phyloP scores from a whole-genome alignment of 2,888 invertebrate species.

The Dendrolimus houi region DNA sequence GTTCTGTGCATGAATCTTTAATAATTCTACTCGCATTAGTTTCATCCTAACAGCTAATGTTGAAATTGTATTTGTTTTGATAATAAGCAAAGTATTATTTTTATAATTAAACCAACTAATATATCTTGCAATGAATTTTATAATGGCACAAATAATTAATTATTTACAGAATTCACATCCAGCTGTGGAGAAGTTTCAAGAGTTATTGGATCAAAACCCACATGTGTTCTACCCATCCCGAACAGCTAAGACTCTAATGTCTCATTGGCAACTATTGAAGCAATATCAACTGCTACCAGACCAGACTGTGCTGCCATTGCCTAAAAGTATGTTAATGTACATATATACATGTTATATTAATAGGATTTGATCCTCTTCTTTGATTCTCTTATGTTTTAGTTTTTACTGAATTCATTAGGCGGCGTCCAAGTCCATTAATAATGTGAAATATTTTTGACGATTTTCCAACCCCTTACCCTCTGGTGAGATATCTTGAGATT shows the following conservation, averaged over 20 bases:
- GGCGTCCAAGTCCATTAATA: no score
- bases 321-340: conserved; percentile 51
- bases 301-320: conserved; percentile 83
- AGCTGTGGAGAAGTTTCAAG: conserved; percentile 87
- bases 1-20: no score
- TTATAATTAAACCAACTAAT: no score
- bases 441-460: no score
- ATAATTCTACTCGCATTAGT: no score
- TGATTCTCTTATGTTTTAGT: neutral
- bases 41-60: no score
- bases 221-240: conserved; percentile 91
- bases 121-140: no score
- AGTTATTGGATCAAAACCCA: conserved; percentile 87
- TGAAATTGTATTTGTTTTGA: no score
- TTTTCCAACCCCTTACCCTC: no score
- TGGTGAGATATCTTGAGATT: no score
- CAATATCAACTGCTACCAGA: conserved; percentile 94
- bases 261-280: conserved; percentile 95
- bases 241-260: conserved; percentile 88
- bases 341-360: neutral
- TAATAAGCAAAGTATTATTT: no score
- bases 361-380: neutral
- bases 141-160: neutral
- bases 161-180: conserved; percentile 80
- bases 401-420: no score